Evolutionary conservation across 2,113 vertebrate species (phyloP).

Genomic region (Cepphus grylle): DNA sequence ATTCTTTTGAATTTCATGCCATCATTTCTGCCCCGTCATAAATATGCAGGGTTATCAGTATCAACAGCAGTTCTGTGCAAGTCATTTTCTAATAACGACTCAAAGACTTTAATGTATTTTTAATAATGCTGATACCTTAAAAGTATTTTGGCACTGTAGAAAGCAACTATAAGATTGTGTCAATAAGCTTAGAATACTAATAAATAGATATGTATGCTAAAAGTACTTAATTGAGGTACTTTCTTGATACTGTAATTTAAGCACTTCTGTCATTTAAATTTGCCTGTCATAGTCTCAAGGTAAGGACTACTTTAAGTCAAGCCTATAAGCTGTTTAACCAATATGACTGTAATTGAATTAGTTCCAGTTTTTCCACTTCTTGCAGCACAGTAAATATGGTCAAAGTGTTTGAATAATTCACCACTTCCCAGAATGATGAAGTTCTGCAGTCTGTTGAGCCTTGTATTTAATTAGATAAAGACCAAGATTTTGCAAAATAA

Average conservation of each 20-base stretch:
- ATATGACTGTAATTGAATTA: background rate
- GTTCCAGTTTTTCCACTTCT: background rate
- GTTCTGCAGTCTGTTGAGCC: background rate
- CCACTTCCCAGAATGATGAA: background rate
- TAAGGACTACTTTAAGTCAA: background rate
- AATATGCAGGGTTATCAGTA: background rate
- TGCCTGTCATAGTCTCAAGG: background rate
- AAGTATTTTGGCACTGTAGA: background rate
- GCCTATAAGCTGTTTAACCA: background rate
- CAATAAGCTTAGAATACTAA: background rate
- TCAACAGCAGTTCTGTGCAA: background rate
- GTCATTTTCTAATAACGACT: background rate
- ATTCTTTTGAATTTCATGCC: background rate
- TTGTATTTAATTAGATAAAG: background rate
- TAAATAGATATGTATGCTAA: background rate
- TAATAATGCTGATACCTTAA: background rate
- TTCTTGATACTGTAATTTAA: background rate
- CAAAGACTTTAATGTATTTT: background rate
- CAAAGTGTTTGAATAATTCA: background rate
- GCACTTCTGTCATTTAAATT: background rate
- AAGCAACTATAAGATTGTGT: background rate
- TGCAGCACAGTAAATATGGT: background rate
- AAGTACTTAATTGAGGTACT: background rate
- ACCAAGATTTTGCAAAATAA: background rate
- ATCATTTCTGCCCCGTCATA: background rate